phyloP scores from a whole-genome alignment of 2,888 invertebrate species.

The Zeuzera pyrina region DNA sequence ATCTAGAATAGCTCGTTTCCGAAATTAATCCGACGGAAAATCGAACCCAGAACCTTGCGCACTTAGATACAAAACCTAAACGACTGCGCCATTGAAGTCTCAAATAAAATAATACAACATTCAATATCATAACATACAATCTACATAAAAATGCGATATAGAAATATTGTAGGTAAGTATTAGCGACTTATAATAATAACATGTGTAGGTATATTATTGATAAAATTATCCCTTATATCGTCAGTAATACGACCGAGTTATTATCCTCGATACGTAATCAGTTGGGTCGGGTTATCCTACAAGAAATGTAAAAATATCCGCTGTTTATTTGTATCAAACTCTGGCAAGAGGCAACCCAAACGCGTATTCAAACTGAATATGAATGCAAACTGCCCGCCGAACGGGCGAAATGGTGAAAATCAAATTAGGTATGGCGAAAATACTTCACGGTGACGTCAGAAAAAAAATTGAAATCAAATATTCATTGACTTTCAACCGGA shows the following conservation, averaged over 20 bases:
- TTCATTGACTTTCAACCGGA: constrained; percentile 73
- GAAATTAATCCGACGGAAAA: too few relatives aligned
- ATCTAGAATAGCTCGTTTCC: too few relatives aligned
- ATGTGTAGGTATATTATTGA: constrained; percentile 35
- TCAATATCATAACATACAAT: too few relatives aligned
- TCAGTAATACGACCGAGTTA: constrained; percentile 32
- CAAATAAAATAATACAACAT: too few relatives aligned
- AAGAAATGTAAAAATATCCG: constrained; percentile 70
- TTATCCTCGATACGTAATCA: constrained; percentile 67
- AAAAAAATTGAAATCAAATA: constrained; percentile 74
- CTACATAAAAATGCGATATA: too few relatives aligned
- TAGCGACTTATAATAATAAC: too few relatives aligned
- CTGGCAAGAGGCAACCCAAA: constrained; percentile 65
- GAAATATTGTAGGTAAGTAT: too few relatives aligned
- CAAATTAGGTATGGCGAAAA: constrained; percentile 73
- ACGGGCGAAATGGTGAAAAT: constrained; percentile 70
- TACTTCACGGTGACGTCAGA: constrained; percentile 71
- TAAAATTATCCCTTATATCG: constrained; percentile 43
- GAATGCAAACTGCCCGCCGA: constrained; percentile 71
- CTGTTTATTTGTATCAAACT: constrained; percentile 72
- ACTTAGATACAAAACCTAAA: too few relatives aligned
- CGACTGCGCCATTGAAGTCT: too few relatives aligned
- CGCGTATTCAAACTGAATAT: constrained; percentile 71
- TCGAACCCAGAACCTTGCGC: too few relatives aligned
- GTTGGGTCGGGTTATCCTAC: constrained; percentile 63